These are phyloP conservation scores for Parus major DNA, from an alignment of 2,113 vertebrate species.

Conservation along the genomic window DNA sequence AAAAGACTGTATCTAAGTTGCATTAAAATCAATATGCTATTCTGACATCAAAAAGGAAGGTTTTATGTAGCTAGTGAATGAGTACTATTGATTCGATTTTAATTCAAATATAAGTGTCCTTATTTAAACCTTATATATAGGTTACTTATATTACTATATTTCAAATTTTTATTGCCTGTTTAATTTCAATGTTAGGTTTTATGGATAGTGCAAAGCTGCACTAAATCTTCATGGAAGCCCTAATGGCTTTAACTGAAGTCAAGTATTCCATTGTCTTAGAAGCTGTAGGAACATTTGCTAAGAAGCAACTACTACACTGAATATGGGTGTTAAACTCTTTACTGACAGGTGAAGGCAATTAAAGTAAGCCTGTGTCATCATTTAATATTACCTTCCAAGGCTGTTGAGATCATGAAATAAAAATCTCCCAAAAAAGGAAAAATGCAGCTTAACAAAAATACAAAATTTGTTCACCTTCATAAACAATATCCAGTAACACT, in stretches of 20 bases:
- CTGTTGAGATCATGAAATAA: background rate
- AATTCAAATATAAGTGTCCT: background rate
- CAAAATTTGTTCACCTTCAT: background rate
- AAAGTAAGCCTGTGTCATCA: background rate
- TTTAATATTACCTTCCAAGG: background rate
- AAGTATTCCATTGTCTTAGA: background rate
- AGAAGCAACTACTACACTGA: background rate
- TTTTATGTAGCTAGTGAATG: background rate
- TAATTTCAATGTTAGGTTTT: background rate
- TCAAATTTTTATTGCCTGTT: background rate
- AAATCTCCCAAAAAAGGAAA: background rate
- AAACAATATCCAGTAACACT: background rate
- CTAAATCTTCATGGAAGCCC: background rate
- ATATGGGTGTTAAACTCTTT: background rate
- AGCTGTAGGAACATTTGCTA: background rate
- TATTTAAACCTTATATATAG: background rate
- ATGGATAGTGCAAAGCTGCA: background rate
- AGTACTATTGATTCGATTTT: conserved; percentile 9
- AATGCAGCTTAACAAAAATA: background rate
- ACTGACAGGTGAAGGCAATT: background rate
- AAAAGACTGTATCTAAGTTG: background rate
- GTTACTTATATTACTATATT: background rate
- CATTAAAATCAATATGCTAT: conserved; percentile 36
- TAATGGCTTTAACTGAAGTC: background rate
- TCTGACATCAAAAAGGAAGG: background rate